Evolutionary conservation across 1,140 invertebrate species (phyloP), one percentile per base, ranked within the genome.

Genomic region (Calosoma granatense): DNA sequence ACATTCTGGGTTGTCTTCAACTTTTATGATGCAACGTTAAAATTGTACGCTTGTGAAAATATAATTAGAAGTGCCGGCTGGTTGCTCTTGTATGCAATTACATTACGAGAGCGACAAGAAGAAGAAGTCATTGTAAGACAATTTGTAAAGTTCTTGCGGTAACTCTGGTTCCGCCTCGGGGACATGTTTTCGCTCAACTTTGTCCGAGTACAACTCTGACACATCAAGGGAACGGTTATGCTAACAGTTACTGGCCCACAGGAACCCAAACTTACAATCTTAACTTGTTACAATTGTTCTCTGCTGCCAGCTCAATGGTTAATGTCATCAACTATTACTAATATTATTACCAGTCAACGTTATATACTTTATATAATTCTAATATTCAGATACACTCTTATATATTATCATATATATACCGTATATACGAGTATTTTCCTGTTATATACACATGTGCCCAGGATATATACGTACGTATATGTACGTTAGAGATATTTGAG

Each of bases 1-100:
- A n/a, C n/a, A 74, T 59, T 75, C 70, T 59, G 70, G 71, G 72
- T 67, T 68, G 66, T 55, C 36, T 58, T 51, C 59, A 20, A 39
- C 6, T 56, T 30, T 57, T 53, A 23, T 55, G 53, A n/a, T 54
- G 20, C 15, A 51, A 51, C 19, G 19, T 43, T 36, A 36, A 36
- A 36, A 36, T 36, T 36, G 6, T 36, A 36, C 26, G 26, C 6
- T n/a, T 36, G 26, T 36, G 26, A 36, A 36, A 36, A 36, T 36
- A 36, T 36, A 6, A 36, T 36, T 36, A 36, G 26, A n/a, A n/a
- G n/a, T n/a, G n/a, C n/a, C n/a, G n/a, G n/a, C n/a, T n/a, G n/a
- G n/a, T n/a, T n/a, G n/a, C n/a, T n/a, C n/a, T n/a, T n/a, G n/a
- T n/a, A n/a, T n/a, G n/a, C n/a, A n/a, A n/a, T n/a, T n/a, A n/a